phyloP scores from a whole-genome alignment of 2,797 vertebrate species.

The Poliocrania exsul region DNA sequence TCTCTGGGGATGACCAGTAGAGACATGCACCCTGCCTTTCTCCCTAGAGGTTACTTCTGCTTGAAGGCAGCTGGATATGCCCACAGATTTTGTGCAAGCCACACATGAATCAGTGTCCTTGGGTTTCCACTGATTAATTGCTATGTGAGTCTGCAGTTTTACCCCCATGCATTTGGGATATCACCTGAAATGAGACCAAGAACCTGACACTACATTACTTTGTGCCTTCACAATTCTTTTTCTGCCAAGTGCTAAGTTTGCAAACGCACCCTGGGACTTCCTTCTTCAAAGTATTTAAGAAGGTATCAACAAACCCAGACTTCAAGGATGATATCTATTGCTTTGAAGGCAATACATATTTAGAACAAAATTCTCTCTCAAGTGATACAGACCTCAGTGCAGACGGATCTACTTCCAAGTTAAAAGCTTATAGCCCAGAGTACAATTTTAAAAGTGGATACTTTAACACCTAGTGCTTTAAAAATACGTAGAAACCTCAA shows the following conservation, averaged over 20 bases:
- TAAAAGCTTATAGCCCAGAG: background rate
- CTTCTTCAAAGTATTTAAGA: slow-evolving; percentile 29
- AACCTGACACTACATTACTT: background rate
- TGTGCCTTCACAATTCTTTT: background rate
- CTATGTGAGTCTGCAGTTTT: background rate
- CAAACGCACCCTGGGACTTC: background rate
- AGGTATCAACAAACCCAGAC: slow-evolving; percentile 21
- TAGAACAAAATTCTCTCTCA: slow-evolving; percentile 23
- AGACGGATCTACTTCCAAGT: slow-evolving; percentile 1
- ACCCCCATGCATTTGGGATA: background rate
- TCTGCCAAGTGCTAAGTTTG: background rate
- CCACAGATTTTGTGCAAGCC: background rate
- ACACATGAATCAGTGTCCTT: background rate
- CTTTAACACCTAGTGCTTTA: slow-evolving; percentile 17
- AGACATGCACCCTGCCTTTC: background rate
- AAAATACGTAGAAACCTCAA: background rate
- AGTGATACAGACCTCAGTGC: background rate
- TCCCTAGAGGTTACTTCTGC: background rate
- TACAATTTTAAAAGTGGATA: background rate
- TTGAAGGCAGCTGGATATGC: background rate
- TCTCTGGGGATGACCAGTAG: background rate
- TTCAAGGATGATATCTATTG: background rate
- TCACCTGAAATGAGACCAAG: background rate
- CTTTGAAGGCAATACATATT: slow-evolving; percentile 31
- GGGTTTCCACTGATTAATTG: background rate